These are phyloP conservation scores for Pemphredon lugubris DNA, from an alignment of 2,888 invertebrate genomes.

Conservation along the genomic window DNA sequence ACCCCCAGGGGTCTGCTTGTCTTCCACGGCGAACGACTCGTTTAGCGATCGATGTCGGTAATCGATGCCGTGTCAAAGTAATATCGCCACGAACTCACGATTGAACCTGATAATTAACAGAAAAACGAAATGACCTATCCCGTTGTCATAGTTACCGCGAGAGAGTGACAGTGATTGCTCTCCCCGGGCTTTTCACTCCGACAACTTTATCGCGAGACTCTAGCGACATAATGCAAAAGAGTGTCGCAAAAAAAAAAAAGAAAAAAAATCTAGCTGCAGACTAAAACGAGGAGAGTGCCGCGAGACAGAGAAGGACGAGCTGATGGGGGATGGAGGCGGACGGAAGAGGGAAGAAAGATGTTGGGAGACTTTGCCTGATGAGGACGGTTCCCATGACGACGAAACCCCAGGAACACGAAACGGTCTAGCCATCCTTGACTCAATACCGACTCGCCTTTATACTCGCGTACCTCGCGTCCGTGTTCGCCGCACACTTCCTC, in stretches of 20 bases:
- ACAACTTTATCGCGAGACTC: slow-evolving; percentile 21
- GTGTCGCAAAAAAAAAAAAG: slow-evolving; percentile 34
- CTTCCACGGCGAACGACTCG: too few relatives aligned
- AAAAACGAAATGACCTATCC: too few relatives aligned
- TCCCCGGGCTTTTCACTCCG: background rate
- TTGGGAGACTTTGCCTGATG: slow-evolving; percentile 72
- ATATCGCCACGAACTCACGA: too few relatives aligned
- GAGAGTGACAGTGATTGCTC: too few relatives aligned
- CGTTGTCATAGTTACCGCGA: too few relatives aligned
- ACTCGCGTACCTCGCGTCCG: slow-evolving; percentile 61
- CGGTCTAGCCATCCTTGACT: slow-evolving; percentile 75
- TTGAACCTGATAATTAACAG: too few relatives aligned
- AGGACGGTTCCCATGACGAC: slow-evolving; percentile 80
- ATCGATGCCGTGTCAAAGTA: too few relatives aligned
- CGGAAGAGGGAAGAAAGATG: slow-evolving; percentile 53
- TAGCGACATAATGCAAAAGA: slow-evolving; percentile 45
- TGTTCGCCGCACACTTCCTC: too few relatives aligned
- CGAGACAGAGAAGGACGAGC: slow-evolving; percentile 10
- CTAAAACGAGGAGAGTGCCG: slow-evolving; percentile 3
- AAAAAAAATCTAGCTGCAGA: slow-evolving; percentile 6
- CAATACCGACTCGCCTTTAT: slow-evolving; percentile 65
- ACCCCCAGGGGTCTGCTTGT: too few relatives aligned
- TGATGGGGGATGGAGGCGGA: slow-evolving; percentile 13
- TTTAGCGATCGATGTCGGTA: too few relatives aligned
- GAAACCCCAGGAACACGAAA: slow-evolving; percentile 76